Conservation (phyloP, 2,797 vertebrate genomes). For the Pteropus rufus region DNA sequence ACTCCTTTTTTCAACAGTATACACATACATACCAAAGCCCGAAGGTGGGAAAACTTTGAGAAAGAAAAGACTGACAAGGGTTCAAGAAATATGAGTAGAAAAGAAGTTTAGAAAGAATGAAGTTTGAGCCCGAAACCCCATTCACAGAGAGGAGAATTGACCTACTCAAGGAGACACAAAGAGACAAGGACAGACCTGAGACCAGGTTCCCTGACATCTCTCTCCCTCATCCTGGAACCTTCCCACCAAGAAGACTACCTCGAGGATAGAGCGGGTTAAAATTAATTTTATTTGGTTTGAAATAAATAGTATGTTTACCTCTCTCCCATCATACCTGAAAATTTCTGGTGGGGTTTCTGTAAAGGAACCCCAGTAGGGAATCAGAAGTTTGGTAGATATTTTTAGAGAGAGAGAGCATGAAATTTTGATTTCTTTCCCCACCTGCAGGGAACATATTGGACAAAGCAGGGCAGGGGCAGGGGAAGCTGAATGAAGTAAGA, state of each 20-base stretch:
- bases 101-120: background rate
- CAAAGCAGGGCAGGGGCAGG: background rate
- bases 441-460: background rate
- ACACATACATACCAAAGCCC: constrained; percentile 34
- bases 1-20: constrained; percentile 27
- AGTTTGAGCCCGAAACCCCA: background rate
- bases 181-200: background rate
- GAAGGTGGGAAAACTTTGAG: background rate
- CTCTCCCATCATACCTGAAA: background rate
- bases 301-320: background rate
- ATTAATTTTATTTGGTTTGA: background rate
- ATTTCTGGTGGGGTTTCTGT: background rate
- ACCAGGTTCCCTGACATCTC: background rate
- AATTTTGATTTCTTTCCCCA: background rate
- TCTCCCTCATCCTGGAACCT: background rate
- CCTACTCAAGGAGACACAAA: background rate
- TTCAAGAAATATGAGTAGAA: background rate
- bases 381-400: background rate
- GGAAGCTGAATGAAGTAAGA: background rate
- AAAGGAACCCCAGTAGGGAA: background rate
- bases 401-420: background rate
- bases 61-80: accelerated
- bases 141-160: background rate
- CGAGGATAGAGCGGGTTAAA: background rate
- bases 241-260: background rate